Conservation (phyloP, 2,888 invertebrate species). For the Notodonta dromedarius region DNA sequence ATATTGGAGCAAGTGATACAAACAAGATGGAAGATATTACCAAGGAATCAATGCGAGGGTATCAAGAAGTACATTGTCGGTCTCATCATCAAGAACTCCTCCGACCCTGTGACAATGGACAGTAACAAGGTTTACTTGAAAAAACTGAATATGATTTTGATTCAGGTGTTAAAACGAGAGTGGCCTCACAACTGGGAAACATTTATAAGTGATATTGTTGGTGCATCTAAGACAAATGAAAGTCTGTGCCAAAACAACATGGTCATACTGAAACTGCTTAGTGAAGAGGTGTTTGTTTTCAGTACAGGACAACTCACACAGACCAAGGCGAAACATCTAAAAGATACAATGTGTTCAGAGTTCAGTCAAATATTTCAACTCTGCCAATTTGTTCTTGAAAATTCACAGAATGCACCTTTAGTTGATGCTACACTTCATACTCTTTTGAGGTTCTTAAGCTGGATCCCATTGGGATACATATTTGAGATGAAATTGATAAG, state of each 20-base stretch:
- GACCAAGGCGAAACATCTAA: constrained; percentile 99
- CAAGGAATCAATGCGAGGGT: constrained; percentile 99
- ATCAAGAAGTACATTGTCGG: constrained; percentile 99
- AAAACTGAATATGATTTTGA: constrained; percentile 99
- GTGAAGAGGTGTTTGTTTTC: constrained; percentile 99
- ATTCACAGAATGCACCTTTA: constrained; percentile 98
- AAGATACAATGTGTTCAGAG: constrained; percentile 99
- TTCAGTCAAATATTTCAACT: constrained; percentile 99
- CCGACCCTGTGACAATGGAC: constrained; percentile 94
- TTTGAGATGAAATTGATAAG: constrained; percentile 99
- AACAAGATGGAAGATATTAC: constrained; percentile 99
- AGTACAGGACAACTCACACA: constrained; percentile 99
- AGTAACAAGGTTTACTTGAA: constrained; percentile 98
- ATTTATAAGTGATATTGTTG: constrained; percentile 99
- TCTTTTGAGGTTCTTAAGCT: constrained; percentile 97
- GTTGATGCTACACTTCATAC: constrained; percentile 99
- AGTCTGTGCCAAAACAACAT: constrained; percentile 99
- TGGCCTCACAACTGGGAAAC: constrained; percentile 99
- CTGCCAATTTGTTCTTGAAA: constrained; percentile 99
- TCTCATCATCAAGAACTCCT: constrained; percentile 98
- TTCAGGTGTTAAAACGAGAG: constrained; percentile 99
- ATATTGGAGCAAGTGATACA: constrained; percentile 99
- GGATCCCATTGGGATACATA: constrained; percentile 99
- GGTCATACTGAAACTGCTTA: constrained; percentile 97
- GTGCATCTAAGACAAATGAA: constrained; percentile 99